These are phyloP conservation scores for Drosophila lowei DNA, from an alignment of 1,140 invertebrate species.

Conservation along the genomic window DNA sequence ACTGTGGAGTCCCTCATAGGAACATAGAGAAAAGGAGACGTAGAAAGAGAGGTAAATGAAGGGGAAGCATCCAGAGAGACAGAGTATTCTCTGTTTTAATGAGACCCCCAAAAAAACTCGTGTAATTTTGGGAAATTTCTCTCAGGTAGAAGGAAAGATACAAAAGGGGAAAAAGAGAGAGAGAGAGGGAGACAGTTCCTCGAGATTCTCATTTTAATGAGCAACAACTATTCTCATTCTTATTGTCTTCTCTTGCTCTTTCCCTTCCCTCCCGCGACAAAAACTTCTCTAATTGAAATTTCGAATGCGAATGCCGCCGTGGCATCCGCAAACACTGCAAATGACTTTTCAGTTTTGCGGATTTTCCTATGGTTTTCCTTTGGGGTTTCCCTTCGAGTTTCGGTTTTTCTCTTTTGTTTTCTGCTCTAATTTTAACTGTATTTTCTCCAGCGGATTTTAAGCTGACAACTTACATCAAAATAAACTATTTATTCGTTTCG, in stretches of 20 bases:
- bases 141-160: too few relatives aligned
- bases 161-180: too few relatives aligned
- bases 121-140: too few relatives aligned
- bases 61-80: neutral
- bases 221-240: neutral
- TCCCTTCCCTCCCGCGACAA: constrained; percentile 11
- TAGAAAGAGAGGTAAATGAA: neutral
- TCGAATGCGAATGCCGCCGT: constrained; percentile 37
- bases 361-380: constrained; percentile 18
- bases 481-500: constrained; percentile 37
- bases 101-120: neutral
- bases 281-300: constrained; percentile 69
- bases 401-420: too few relatives aligned
- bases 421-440: constrained; percentile 9
- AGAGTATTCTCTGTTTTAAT: constrained; percentile 27
- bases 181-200: too few relatives aligned
- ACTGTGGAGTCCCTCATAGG: too few relatives aligned
- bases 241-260: neutral
- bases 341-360: constrained; percentile 53
- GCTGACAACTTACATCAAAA: constrained; percentile 35
- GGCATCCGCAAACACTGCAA: constrained; percentile 54
- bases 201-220: too few relatives aligned
- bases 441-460: constrained; percentile 9
- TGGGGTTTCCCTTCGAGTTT: too few relatives aligned
- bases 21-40: neutral